phyloP scores from a whole-genome alignment of 2,113 vertebrate genomes.

The Pachypanchax playfairii region DNA sequence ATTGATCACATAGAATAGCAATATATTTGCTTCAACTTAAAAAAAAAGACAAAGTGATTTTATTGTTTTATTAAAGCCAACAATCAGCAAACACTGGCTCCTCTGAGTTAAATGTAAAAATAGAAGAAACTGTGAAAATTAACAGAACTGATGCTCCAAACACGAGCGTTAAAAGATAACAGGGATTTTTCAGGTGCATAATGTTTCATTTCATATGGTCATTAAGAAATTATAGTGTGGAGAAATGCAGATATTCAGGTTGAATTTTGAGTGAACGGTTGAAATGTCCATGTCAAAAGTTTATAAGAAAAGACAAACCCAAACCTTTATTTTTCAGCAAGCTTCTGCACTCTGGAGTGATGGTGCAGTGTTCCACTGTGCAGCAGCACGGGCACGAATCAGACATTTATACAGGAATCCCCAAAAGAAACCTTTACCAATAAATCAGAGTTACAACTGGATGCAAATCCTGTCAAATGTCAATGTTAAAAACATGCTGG shows the following conservation, averaged over 20 bases:
- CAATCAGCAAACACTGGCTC: not conserved
- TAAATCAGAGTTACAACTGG: too few species aligned
- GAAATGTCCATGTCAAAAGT: not conserved
- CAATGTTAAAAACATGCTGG: too few species aligned
- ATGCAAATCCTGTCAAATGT: too few species aligned
- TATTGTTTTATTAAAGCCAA: not conserved
- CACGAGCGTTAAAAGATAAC: not conserved
- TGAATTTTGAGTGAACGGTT: not conserved
- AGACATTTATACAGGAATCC: not conserved
- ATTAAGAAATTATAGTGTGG: not conserved
- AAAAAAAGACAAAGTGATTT: constrained; percentile 9
- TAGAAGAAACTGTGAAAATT: constrained; percentile 4
- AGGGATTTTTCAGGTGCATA: not conserved
- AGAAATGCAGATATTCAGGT: not conserved
- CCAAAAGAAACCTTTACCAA: not conserved
- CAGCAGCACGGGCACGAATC: not conserved
- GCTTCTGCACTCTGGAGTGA: not conserved
- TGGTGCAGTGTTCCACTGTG: not conserved
- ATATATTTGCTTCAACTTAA: not conserved
- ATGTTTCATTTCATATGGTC: not conserved
- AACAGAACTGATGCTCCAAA: constrained; percentile 1
- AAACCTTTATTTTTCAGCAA: not conserved
- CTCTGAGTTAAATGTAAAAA: too few species aligned
- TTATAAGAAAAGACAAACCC: not conserved
- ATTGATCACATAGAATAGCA: not conserved